Base-by-base conservation (phyloP, 2,888 invertebrate species). In the Ernsta delagoae region DNA sequence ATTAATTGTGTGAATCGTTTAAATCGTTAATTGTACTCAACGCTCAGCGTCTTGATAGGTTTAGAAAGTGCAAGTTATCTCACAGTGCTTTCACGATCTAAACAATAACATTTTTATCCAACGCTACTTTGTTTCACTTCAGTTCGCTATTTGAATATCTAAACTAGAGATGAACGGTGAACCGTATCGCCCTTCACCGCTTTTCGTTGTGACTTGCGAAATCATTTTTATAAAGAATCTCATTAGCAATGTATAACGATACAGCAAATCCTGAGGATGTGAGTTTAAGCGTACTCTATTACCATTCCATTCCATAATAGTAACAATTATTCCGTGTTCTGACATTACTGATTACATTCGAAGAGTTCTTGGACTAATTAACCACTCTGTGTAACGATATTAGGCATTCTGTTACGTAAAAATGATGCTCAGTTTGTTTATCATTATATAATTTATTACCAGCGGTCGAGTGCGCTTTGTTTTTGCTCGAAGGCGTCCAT, bases 301-400 rank as follows among this genome's bases (percentile, higher is more conserved):
- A 59, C 62, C 11, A 57, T 48, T 68, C 39, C 34, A 57, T 41
- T 39, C 62, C 41, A 63, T 56, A 68, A 68, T 63, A 64, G 41
- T 66, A 62, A 56, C 62, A 69, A 62, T 70, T 66, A 70, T 70
- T 73, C 66, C 62, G 62, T 59, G 7, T 50, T 50, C 62, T 59
- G 57, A 68, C 67, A 68, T 68, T 61, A 61, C 61, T 68, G 67
- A 68, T 62, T 69, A 69, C 62, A 69, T 75, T 77, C 74, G 71
- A 74, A 72, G 76, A 76, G 72, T 75, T 75, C 74, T 77, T 76
- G 78, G 75, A 79, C 86, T 83, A 84, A 82, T 84, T 88, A 80
- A 70, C 77, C 82, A 85, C 66, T 68, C 70, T 78, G 78, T 85
- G 87, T 84, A 79, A 86, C 85, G 83, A 59, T 64, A 60, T 71